Evolutionary conservation across 2,113 vertebrate genomes (phyloP), one percentile per base, ranked within the genome.

Genomic region (Amazona guildingii): DNA sequence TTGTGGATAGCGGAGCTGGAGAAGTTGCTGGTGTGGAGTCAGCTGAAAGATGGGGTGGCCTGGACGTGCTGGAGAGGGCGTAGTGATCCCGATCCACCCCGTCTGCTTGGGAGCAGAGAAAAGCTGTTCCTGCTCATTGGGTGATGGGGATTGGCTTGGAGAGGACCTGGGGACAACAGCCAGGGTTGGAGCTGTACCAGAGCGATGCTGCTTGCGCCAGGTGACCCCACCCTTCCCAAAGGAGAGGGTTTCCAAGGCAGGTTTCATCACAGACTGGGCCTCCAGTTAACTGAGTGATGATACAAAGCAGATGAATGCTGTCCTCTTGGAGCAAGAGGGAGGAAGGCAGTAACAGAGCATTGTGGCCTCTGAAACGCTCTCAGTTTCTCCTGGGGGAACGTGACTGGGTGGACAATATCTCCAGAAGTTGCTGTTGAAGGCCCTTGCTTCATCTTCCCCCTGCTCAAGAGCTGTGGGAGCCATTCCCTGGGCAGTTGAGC

Each of bases 161-260:
- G 35, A 12, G 85, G 77, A 17, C 28, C 35, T 31, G 83, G 57
- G 37, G 61, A 52, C 27, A 31, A 6, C 9, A 35, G 68, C 74
- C 73, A 31, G 67, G 39, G 41, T 87, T 94, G 67, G 86, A 92
- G 89, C 93, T 69, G 64, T 2, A 84, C 49, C 90, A 87, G 64
- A 37, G 68, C 8, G 51, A 37, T 74, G 76, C 86, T 86, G 68
- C 73, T 74, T 11, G 72, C 43, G 73, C 84, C 70, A 85, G 35
- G 39, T 25, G 69, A 87, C 81, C 76, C 83, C 95, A 88, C 88
- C 95, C 95, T 83, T 66, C 94, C 94, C 86, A 1, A 19, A 74
- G 83, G 88, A 92, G 39, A 69, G 67, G 86, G 44, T 95, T 96
- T 95, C 88, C 86, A 69, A n/a, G 77, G 86, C 90, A 94, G 88